These are phyloP conservation scores for Boulengeromyrus knoepffleri DNA, from an alignment of 2,113 vertebrate genomes.

Conservation along the genomic window DNA sequence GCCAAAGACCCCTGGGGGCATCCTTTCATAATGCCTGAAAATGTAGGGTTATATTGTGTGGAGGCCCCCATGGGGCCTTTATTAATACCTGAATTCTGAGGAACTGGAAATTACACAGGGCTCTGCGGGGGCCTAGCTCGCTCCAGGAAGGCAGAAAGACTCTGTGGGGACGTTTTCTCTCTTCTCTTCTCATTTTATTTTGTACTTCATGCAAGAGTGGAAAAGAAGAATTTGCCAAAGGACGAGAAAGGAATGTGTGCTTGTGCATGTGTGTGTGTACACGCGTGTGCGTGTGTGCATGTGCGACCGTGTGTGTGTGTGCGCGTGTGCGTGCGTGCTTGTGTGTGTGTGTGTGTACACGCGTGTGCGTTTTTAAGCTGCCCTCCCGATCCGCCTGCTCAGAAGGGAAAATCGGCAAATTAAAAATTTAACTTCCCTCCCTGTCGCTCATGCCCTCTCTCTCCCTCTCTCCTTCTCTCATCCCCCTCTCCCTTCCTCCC, in stretches of 20 bases:
- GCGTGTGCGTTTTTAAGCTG: constrained; percentile 76
- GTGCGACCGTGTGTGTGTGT: constrained; percentile 66
- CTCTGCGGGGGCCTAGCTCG: constrained; percentile 90
- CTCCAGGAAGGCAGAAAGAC: constrained; percentile 99
- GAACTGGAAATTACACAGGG: constrained; percentile 99
- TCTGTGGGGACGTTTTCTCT: constrained; percentile 92
- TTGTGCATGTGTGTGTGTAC: constrained; percentile 69
- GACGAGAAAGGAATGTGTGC: constrained; percentile 72
- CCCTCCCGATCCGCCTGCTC: constrained; percentile 87
- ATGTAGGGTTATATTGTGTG: constrained; percentile 99
- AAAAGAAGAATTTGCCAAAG: constrained; percentile 99
- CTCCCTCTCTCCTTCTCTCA: constrained; percentile 14
- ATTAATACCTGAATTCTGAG: constrained; percentile 99
- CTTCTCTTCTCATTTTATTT: constrained; percentile 54
- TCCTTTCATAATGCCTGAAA: constrained; percentile 99
- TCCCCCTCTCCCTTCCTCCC: background rate
- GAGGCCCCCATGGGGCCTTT: constrained; percentile 99
- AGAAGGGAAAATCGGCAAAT: constrained; percentile 78
- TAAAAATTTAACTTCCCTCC: constrained; percentile 73
- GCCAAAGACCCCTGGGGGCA: constrained; percentile 97
- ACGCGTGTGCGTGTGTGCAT: constrained; percentile 52
- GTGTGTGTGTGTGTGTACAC: too few relatives aligned
- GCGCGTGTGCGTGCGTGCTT: constrained; percentile 49
- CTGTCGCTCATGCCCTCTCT: constrained; percentile 27
- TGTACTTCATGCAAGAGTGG: constrained; percentile 94